phyloP scores from a whole-genome alignment of 2,797 vertebrate species.

The Philypnodon macrostomus region DNA sequence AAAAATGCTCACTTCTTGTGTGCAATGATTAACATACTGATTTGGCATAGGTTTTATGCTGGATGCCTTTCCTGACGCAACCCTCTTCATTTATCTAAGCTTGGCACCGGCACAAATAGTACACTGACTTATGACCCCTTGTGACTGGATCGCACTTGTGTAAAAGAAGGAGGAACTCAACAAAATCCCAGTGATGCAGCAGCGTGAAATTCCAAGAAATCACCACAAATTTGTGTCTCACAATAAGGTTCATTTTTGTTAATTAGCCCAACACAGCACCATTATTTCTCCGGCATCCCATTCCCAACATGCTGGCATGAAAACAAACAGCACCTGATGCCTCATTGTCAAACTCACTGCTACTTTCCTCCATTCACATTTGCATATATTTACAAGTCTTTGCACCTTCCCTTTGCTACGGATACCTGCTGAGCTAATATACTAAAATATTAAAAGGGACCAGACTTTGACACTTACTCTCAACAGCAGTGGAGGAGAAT shows the following conservation, averaged over 20 bases:
- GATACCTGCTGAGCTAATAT: conserved; percentile 9
- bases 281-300: conserved; percentile 14
- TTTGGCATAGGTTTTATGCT: too few relatives aligned
- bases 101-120: too few relatives aligned
- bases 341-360: neutral
- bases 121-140: too few relatives aligned
- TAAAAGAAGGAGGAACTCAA: too few relatives aligned
- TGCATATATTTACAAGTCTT: conserved; percentile 10
- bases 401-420: neutral
- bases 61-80: too few relatives aligned
- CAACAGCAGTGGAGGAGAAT: conserved; percentile 60
- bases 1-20: too few relatives aligned
- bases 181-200: conserved; percentile 32
- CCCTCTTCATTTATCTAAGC: too few relatives aligned
- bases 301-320: conserved; percentile 13
- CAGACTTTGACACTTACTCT: conserved; percentile 55
- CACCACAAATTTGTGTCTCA: conserved; percentile 27
- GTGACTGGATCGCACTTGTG: too few relatives aligned
- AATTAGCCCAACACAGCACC: conserved; percentile 24
- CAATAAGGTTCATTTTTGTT: conserved; percentile 24
- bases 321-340: conserved; percentile 25
- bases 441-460: neutral
- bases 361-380: neutral
- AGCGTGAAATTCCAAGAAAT: conserved; percentile 34
- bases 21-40: too few relatives aligned